Evolutionary conservation across 2,888 invertebrate genomes (phyloP), one percentile per base, ranked within the genome.

Genomic region (Lottia scabra): DNA sequence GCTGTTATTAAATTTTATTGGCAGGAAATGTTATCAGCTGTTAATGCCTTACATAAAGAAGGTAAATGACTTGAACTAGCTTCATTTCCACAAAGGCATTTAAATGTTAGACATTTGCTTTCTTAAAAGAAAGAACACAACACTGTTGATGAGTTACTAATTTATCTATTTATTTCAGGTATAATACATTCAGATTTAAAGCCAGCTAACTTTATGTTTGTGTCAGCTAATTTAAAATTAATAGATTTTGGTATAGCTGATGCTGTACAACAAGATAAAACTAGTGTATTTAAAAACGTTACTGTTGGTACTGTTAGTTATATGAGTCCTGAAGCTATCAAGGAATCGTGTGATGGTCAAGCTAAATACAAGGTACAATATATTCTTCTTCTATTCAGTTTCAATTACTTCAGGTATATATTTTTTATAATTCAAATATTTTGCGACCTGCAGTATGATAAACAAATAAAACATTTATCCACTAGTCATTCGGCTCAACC

Each of bases 171-270:
- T 65, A 15, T 70, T 75, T 0, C 75, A 96, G 96, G 95, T 69
- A 95, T 99, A 2, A 96, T 99, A 82, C 99, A 99, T 90, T 95
- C 97, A 0, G 99, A 99, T 90, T 90, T 99, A 81, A 99, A 99
- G 89, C 99, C 99, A 0, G 96, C 96, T 0, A 99, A 99, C 90
- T 99, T 99, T 90, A 91, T 99, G 63, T 91, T 96, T 86, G 95
- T 96, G 8, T 93, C 93, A 77, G 95, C 95, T 1, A 92, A 94
- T 63, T 90, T 99, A 71, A 99, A 99, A 91, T 91, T 99, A 73
- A 99, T 99, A 80, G 99, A 99, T 91, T 99, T 99, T 91, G 99
- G 98, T 70, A 88, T 99, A 85, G 95, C 98, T 66, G 95, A 96
- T 65, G 93, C 94, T 68, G 93, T 98, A 80, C 94, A 95, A 81